A percentile compares a stretch with the other conserved stretches of the same genome.
phyloP scores from a whole-genome alignment of 2,797 vertebrate species.

The Enteromius trimaculatus region DNA sequence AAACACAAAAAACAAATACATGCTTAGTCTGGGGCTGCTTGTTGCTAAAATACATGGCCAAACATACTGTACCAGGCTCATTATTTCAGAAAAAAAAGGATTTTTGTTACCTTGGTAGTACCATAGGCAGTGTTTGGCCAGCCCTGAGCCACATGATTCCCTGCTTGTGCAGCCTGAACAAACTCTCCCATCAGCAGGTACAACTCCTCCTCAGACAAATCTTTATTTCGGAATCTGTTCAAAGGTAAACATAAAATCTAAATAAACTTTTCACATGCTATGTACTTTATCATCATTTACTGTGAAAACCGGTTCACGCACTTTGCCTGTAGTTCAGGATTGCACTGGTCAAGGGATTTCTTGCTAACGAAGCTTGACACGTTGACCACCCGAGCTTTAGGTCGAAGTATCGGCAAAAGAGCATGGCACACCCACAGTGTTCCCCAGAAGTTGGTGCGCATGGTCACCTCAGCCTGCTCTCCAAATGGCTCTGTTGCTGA shows the following conservation, averaged over 20 bases:
- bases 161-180: conserved; percentile 61
- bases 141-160: conserved; percentile 60
- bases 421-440: conserved; percentile 61
- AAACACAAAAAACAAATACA: conserved; percentile 2
- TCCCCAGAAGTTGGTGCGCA: conserved; percentile 69
- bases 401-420: conserved; percentile 62
- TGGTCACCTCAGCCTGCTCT: conserved; percentile 70
- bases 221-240: conserved; percentile 55
- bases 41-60: background rate
- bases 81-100: background rate
- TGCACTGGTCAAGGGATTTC: conserved; percentile 61
- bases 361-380: conserved; percentile 67
- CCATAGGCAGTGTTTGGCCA: conserved; percentile 67
- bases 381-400: conserved; percentile 63
- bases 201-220: conserved; percentile 64
- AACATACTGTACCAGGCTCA: background rate
- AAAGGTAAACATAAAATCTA: conserved; percentile 18
- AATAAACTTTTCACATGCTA: background rate
- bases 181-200: conserved; percentile 63
- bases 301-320: conserved; percentile 26
- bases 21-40: background rate
- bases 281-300: background rate
- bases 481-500: conserved; percentile 64
- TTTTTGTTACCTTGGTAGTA: conserved; percentile 55
- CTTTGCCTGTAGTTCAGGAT: conserved; percentile 62